Percentiles rank a stretch among this genome's conserved stretches.
Conservation (phyloP, 2,797 vertebrate species). For the Threskiornis aethiopicus region DNA sequence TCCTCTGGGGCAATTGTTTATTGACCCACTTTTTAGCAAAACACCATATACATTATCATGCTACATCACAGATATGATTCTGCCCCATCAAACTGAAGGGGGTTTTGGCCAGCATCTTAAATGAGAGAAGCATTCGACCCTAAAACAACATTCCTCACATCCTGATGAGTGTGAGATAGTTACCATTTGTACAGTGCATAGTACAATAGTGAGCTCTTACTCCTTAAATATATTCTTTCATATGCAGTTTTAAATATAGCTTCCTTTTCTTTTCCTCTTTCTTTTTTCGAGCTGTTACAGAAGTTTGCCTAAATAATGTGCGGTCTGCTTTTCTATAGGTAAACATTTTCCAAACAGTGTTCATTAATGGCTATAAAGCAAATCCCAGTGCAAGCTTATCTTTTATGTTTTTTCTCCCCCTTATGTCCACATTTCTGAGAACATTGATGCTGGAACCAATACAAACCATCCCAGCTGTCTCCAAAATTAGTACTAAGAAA, state of each 20-base stretch:
- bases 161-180: not conserved
- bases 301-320: slow-evolving; percentile 17
- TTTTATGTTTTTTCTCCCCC: not conserved
- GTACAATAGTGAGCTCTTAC: not conserved
- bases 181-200: not conserved
- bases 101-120: slow-evolving; percentile 5
- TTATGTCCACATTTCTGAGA: slow-evolving; percentile 38
- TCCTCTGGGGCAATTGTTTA: slow-evolving; percentile 29
- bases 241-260: not conserved
- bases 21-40: slow-evolving; percentile 47
- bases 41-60: slow-evolving; percentile 15
- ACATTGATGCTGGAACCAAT: slow-evolving; percentile 36
- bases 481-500: slow-evolving; percentile 64
- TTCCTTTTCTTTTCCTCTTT: not conserved
- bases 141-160: not conserved
- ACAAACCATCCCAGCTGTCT: slow-evolving; percentile 47
- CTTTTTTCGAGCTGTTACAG: not conserved
- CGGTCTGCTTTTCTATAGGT: slow-evolving; percentile 14
- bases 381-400: slow-evolving; percentile 10
- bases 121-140: not conserved
- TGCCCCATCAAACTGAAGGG: not conserved
- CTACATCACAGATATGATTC: not conserved
- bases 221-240: not conserved
- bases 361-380: slow-evolving; percentile 47
- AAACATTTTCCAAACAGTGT: slow-evolving; percentile 29